A percentile compares a stretch with the other conserved stretches of the same genome.
Evolutionary conservation across 2,888 invertebrate genomes (phyloP).

Genomic region (Brachylomia viminalis): DNA sequence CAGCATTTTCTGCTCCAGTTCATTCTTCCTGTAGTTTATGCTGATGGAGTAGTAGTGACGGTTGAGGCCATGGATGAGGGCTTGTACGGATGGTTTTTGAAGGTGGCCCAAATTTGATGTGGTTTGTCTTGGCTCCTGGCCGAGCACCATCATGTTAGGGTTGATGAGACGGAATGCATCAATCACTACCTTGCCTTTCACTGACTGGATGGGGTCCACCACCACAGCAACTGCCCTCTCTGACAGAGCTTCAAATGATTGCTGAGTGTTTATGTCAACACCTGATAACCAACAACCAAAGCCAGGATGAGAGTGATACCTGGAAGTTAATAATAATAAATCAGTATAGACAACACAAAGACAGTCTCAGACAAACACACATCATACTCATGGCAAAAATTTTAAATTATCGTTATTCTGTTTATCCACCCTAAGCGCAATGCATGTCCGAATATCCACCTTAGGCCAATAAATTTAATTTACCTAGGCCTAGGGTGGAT

Average conservation of each 20-base stretch:
- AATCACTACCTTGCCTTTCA: constrained; percentile 99
- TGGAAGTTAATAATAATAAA: constrained; percentile 70
- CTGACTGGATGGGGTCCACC: constrained; percentile 99
- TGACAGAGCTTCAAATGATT: constrained; percentile 99
- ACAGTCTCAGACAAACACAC: not conserved
- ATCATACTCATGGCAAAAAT: too few relatives aligned
- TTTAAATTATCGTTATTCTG: too few relatives aligned
- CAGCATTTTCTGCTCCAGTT: constrained; percentile 99
- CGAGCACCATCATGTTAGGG: constrained; percentile 99
- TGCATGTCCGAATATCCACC: too few relatives aligned
- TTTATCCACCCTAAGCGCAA: too few relatives aligned
- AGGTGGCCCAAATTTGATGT: constrained; percentile 99
- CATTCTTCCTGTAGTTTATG: constrained; percentile 99
- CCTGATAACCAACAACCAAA: constrained; percentile 99
- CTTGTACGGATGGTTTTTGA: constrained; percentile 99
- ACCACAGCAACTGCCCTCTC: constrained; percentile 99
- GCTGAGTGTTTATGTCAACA: constrained; percentile 99
- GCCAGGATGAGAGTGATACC: constrained; percentile 99
- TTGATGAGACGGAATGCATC: constrained; percentile 99
- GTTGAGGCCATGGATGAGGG: constrained; percentile 99
- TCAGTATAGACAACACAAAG: constrained; percentile 1
- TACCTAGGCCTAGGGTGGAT: too few relatives aligned
- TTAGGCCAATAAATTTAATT: too few relatives aligned
- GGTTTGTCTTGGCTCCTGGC: constrained; percentile 99
- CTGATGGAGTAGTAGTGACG: constrained; percentile 99